These are phyloP conservation scores for Hemithea aestivaria DNA, from an alignment of 2,888 invertebrate species.

Conservation along the genomic window DNA sequence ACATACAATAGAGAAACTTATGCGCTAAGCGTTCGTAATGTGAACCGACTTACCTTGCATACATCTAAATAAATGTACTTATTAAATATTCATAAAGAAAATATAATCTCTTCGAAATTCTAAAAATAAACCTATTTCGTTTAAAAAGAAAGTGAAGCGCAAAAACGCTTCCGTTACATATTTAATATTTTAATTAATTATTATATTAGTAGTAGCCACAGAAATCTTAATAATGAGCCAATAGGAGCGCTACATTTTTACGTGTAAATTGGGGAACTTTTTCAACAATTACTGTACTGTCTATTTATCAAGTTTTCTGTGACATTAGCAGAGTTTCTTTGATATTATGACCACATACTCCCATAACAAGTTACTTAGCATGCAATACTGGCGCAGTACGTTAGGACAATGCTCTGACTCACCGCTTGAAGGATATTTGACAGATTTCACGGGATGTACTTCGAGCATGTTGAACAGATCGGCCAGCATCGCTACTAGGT, in stretches of 20 bases:
- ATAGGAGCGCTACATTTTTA: no score
- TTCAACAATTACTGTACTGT: no score
- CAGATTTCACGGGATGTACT: conserved; percentile 94
- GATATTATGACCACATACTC: conserved; percentile 79
- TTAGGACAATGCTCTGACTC: conserved; percentile 38
- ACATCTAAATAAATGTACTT: conserved; percentile 13
- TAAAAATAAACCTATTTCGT: conserved; percentile 19
- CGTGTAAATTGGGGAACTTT: no score
- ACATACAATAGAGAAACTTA: conserved; percentile 25
- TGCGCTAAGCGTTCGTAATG: conserved; percentile 36
- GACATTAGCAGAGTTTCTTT: no score
- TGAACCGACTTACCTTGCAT: conserved; percentile 41
- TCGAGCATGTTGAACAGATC: conserved; percentile 96
- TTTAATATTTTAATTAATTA: conserved; percentile 28
- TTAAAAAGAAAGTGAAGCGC: conserved; percentile 45
- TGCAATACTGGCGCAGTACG: conserved; percentile 49
- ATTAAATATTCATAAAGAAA: conserved; percentile 18
- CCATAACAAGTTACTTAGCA: conserved; percentile 58
- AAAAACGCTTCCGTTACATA: conserved; percentile 37
- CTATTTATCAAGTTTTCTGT: no score
- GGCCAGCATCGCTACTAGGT: conserved; percentile 93
- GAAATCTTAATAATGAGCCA: no score
- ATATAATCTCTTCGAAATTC: conserved; percentile 12
- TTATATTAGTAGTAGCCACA: conserved; percentile 53
- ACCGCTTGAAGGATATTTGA: conserved; percentile 87